A percentile compares a stretch with the other conserved stretches of the same genome.
These are phyloP conservation scores for Drosophila niveifrons DNA, from an alignment of 2,888 invertebrate species.

Conservation along the genomic window DNA sequence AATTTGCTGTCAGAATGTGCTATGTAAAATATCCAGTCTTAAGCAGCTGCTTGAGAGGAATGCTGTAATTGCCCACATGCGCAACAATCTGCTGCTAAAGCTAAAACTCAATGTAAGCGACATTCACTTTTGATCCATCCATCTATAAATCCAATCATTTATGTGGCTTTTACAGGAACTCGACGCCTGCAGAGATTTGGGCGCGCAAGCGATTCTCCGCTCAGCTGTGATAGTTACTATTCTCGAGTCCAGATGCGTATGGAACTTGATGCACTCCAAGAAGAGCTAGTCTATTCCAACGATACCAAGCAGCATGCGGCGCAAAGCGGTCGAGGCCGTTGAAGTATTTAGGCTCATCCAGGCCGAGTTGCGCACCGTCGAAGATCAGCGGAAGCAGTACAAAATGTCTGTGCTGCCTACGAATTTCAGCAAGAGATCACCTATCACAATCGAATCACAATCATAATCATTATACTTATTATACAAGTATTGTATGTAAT, in stretches of 20 bases:
- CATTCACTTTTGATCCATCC: not conserved
- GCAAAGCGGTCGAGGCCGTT: conserved; percentile 82
- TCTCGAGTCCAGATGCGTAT: conserved; percentile 95
- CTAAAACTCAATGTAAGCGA: conserved; percentile 95
- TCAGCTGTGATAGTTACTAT: conserved; percentile 96
- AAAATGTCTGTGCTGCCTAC: conserved; percentile 27
- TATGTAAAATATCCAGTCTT: too few relatives aligned
- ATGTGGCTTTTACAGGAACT: conserved; percentile 88
- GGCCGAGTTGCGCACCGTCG: conserved; percentile 78
- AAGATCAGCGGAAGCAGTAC: conserved; percentile 56
- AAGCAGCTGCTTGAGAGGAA: conserved; percentile 88
- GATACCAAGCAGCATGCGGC: conserved; percentile 88
- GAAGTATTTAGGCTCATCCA: conserved; percentile 84
- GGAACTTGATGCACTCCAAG: conserved; percentile 90
- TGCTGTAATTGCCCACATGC: conserved; percentile 93
- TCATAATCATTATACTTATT: conserved; percentile 30
- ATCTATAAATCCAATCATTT: conserved; percentile 13
- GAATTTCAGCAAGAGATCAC: conserved; percentile 84
- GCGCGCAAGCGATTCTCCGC: conserved; percentile 93
- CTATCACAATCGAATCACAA: conserved; percentile 56
- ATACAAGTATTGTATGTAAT: conserved; percentile 1
- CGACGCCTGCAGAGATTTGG: conserved; percentile 94
- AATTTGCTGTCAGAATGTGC: too few relatives aligned
- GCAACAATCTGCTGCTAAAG: conserved; percentile 95
- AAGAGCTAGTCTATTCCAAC: conserved; percentile 93